phyloP scores from a whole-genome alignment of 1,140 invertebrate species.

The Dreissena rostriformis region DNA sequence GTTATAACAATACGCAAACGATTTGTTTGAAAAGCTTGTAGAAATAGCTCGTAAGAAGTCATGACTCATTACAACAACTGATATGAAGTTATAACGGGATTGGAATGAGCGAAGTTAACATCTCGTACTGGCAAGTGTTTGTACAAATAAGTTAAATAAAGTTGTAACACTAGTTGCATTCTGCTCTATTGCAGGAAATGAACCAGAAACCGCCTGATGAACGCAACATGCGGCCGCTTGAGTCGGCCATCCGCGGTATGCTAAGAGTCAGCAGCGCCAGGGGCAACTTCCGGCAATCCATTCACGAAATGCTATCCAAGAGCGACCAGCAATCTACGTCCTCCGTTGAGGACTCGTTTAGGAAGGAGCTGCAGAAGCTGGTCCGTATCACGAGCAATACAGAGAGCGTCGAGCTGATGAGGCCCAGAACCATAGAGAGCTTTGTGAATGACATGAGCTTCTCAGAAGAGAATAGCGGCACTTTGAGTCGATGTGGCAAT shows the following conservation, averaged over 20 bases:
- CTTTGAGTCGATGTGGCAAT: no score
- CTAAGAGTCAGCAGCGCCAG: not conserved
- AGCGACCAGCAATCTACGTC: not conserved
- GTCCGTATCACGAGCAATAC: not conserved
- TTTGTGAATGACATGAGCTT: no score
- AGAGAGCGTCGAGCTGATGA: not conserved
- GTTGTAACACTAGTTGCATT: not conserved
- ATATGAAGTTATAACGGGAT: not conserved
- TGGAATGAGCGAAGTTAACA: not conserved
- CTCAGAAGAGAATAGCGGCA: no score
- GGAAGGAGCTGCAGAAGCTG: conserved; percentile 10
- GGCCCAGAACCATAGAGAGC: conserved; percentile 2
- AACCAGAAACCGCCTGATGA: conserved; percentile 9
- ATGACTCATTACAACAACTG: not conserved
- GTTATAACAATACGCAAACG: not conserved
- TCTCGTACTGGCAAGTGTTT: not conserved
- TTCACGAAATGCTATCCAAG: not conserved
- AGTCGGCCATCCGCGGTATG: conserved; percentile 10
- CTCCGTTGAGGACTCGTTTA: not conserved
- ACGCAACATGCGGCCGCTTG: conserved; percentile 21
- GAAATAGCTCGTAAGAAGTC: not conserved
- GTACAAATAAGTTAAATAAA: no score
- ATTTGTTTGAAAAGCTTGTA: not conserved
- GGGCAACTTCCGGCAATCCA: not conserved
- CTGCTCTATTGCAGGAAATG: not conserved